Percentiles rank a stretch among this genome's conserved stretches.
These are phyloP conservation scores for Sebastes dallii DNA, from an alignment of 2,797 vertebrate genomes.

Conservation along the genomic window DNA sequence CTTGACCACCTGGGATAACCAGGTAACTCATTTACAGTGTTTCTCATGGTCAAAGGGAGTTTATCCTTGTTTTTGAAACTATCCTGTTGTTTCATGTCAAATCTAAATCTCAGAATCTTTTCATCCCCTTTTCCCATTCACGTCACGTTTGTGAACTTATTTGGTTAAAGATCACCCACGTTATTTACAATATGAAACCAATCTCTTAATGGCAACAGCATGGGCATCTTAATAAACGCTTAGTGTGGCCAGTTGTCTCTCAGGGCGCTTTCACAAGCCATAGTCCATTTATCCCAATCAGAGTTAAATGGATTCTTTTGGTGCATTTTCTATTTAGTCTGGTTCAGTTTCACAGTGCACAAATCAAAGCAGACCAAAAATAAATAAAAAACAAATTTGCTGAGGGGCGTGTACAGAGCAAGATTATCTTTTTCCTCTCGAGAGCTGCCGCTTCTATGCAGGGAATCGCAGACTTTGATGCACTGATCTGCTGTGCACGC, in stretches of 20 bases:
- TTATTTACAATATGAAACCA: neutral
- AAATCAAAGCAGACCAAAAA: too few relatives aligned
- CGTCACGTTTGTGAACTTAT: neutral
- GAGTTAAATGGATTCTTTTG: too few relatives aligned
- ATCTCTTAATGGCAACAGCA: neutral
- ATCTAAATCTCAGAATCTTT: neutral
- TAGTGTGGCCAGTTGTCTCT: neutral
- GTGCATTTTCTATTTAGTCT: too few relatives aligned
- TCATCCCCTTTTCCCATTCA: neutral
- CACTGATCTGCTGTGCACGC: too few relatives aligned
- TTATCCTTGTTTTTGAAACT: neutral
- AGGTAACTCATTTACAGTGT: neutral
- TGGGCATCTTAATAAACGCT: neutral
- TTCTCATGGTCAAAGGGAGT: neutral
- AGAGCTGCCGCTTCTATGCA: too few relatives aligned
- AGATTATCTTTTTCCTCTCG: too few relatives aligned
- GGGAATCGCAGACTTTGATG: too few relatives aligned
- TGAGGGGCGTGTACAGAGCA: too few relatives aligned
- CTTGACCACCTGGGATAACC: neutral
- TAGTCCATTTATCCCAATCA: too few relatives aligned
- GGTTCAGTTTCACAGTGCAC: too few relatives aligned
- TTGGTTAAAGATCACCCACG: neutral
- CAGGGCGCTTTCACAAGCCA: too few relatives aligned
- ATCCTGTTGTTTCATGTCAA: neutral
- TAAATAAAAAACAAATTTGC: too few relatives aligned